Base-by-base conservation (phyloP, 1,140 invertebrate genomes). In the Nymphalis io region DNA sequence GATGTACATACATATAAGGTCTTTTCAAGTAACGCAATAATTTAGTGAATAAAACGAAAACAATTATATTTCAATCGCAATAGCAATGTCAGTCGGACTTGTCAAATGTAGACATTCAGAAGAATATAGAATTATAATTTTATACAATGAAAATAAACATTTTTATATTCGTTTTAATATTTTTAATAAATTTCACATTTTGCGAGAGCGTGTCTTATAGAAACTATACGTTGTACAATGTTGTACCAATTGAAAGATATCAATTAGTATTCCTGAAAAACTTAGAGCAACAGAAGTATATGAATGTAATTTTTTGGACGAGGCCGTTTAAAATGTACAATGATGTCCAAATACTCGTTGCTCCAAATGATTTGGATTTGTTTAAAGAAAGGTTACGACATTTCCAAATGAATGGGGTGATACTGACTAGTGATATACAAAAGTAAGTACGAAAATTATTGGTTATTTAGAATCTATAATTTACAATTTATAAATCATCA, bases 221-320 rank as follows among this genome's bases (percentile, higher is more conserved):
- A 15, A 83, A 87, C n/a, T 87, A 72, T 23, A 73, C 69, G 0
- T 70, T 90, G 2, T 85, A 72, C 20, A 79, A 77, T 40, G 60
- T 81, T 0, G 38, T 69, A 3, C 81, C 85, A 1, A 66, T 61
- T 0, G 81, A 84, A 23, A 51, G 74, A n/a, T 82, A 81, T 13
- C 83, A 90, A 57, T 70, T 87, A 53, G 80, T 81, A 46, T 88
- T 89, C 53, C 70, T 89, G 15, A 77, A 84, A 65, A 84, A 81
- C 60, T 64, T 87, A 11, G 82, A 83, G 20, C 62, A 59, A 4
- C 68, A 84, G 23, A 85, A 85, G 48, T 89, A 88, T 38, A 77
- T 87, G 0, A 78, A 89, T 46, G 72, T 87, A 1, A 73, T 83
- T 13, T 89, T 87, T 72, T 88, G 84, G 82, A 77, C 78, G 18